phyloP scores from a whole-genome alignment of 2,888 invertebrate species.

The Apotomis turbidana region DNA sequence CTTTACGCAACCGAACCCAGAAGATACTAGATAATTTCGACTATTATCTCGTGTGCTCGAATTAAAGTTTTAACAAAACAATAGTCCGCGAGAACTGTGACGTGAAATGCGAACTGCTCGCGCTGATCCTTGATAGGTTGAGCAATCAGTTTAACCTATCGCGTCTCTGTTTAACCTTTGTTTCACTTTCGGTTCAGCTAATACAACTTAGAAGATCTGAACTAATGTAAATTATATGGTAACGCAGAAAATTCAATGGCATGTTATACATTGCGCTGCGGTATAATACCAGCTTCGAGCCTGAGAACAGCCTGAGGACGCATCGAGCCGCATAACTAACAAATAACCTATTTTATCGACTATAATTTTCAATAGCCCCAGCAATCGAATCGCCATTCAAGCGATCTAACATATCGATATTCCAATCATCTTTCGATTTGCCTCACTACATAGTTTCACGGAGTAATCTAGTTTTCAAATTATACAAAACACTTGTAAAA shows the following conservation, averaged over 20 bases:
- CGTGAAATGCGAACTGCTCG: slow-evolving; percentile 33
- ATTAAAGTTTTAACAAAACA: slow-evolving; percentile 44
- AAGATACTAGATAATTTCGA: slow-evolving; percentile 72
- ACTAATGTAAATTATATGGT: slow-evolving; percentile 15
- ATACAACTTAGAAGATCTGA: slow-evolving; percentile 2
- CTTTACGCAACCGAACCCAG: slow-evolving; percentile 78
- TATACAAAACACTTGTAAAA: slow-evolving; percentile 21
- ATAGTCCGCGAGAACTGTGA: slow-evolving; percentile 37
- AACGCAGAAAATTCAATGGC: slow-evolving; percentile 26
- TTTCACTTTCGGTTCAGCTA: slow-evolving; percentile 12
- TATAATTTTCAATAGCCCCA: slow-evolving; percentile 28
- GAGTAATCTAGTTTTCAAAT: slow-evolving; percentile 27
- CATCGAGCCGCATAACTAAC: slow-evolving; percentile 21
- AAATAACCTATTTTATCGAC: slow-evolving; percentile 27
- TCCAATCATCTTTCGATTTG: slow-evolving; percentile 6
- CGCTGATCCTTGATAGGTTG: slow-evolving; percentile 40
- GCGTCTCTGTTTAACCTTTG: slow-evolving; percentile 32
- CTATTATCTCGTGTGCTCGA: slow-evolving; percentile 57
- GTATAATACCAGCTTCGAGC: slow-evolving; percentile 21
- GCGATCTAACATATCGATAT: slow-evolving; percentile 23
- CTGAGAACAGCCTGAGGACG: slow-evolving; percentile 32
- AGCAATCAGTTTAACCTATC: slow-evolving; percentile 35
- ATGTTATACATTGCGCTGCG: slow-evolving; percentile 28
- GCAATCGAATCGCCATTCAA: slow-evolving; percentile 29
- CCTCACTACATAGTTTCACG: background rate